Conservation (phyloP, 2,113 vertebrate species). For the Natator depressus region DNA sequence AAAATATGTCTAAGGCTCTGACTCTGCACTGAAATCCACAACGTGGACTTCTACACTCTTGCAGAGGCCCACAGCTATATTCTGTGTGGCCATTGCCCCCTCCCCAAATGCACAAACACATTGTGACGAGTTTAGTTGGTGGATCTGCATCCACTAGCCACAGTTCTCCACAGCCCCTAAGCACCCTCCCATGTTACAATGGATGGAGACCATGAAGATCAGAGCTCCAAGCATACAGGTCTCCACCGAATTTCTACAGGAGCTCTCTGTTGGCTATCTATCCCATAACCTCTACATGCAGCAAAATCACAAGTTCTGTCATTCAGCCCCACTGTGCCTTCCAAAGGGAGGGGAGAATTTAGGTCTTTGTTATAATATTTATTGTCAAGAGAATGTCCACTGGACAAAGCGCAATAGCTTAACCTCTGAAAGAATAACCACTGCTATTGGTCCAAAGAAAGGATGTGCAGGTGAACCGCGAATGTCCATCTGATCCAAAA, state of each 20-base stretch:
- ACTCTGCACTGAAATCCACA: background rate
- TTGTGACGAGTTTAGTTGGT: conserved; percentile 19
- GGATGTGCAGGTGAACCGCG: background rate
- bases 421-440: conserved; percentile 24
- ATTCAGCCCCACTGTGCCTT: background rate
- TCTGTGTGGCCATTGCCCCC: background rate
- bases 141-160: background rate
- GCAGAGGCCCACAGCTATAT: conserved; percentile 4
- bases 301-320: background rate
- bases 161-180: background rate
- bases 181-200: background rate
- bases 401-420: conserved; percentile 61
- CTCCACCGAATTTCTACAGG: conserved; percentile 6
- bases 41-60: background rate
- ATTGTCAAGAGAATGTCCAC: conserved; percentile 31
- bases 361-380: conserved; percentile 36
- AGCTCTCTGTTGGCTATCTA: conserved; percentile 3
- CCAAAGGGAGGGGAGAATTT: conserved; percentile 29
- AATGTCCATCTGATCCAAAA: background rate
- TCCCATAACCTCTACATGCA: conserved; percentile 1
- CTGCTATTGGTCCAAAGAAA: background rate
- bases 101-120: background rate
- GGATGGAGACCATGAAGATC: conserved; percentile 3
- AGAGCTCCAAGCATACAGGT: fast-evolving
- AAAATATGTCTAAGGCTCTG: background rate